A percentile compares a stretch with the other conserved stretches of the same genome.
phyloP scores from a whole-genome alignment of 1,140 invertebrate genomes.

The Semibalanus balanoides region DNA sequence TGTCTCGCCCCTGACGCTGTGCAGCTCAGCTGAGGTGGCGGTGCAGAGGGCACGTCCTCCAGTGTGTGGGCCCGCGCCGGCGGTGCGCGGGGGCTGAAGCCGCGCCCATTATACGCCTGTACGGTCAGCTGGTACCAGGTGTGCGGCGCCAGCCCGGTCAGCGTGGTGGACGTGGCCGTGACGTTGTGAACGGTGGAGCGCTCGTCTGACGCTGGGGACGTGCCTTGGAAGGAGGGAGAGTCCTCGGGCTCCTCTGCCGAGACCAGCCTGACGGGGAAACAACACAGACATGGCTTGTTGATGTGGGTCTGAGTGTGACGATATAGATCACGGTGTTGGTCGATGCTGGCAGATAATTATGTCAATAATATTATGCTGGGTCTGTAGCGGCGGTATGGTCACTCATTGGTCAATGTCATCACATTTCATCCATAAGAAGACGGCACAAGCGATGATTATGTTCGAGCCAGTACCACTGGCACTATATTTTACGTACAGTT shows the following conservation, averaged over 20 bases:
- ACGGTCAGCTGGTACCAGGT: slow-evolving; percentile 30
- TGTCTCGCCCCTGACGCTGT: too few species aligned
- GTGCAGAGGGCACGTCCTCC: slow-evolving; percentile 41
- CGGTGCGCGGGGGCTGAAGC: slow-evolving; percentile 54
- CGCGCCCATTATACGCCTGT: slow-evolving; percentile 32
- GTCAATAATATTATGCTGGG: too few species aligned
- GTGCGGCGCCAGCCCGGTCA: slow-evolving; percentile 24
- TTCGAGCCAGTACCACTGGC: too few species aligned
- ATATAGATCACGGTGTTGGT: too few species aligned
- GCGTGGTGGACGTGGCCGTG: slow-evolving; percentile 11
- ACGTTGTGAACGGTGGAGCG: slow-evolving; percentile 6
- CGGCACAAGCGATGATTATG: too few species aligned
- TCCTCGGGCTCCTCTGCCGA: slow-evolving; percentile 14
- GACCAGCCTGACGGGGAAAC: slow-evolving; percentile 9
- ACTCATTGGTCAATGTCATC: too few species aligned
- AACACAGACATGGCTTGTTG: too few species aligned
- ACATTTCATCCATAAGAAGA: too few species aligned
- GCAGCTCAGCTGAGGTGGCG: background rate
- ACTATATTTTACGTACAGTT: too few species aligned
- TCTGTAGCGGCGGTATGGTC: too few species aligned
- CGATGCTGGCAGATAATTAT: too few species aligned
- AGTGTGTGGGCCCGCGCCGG: slow-evolving; percentile 58
- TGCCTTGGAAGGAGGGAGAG: background rate
- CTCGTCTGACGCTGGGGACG: slow-evolving; percentile 3
- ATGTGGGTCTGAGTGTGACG: too few species aligned